Percentiles rank a stretch among this genome's conserved stretches.
Evolutionary conservation across 2,113 vertebrate genomes (phyloP).

Genomic region (Corvus cornix): DNA sequence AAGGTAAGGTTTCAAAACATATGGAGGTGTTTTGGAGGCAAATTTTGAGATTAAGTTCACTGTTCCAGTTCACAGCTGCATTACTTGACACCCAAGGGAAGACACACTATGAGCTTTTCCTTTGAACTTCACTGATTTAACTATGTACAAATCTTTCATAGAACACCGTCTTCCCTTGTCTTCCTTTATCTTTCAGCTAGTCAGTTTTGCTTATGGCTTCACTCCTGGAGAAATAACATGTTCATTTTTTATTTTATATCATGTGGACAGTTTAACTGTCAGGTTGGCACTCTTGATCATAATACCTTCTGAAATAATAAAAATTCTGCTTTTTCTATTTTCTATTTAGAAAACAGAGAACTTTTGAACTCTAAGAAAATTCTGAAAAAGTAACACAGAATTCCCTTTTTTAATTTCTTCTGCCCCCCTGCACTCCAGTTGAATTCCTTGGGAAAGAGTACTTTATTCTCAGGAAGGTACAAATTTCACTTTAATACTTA

Average conservation of each 20-base stretch:
- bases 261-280: not conserved
- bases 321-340: not conserved
- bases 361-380: not conserved
- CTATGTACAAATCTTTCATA: not conserved
- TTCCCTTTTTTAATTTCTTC: not conserved
- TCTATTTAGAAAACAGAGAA: not conserved
- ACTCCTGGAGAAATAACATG: not conserved
- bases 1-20: not conserved
- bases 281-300: not conserved
- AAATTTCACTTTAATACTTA: not conserved
- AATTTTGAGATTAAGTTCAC: not conserved
- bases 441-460: not conserved
- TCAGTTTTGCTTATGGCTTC: not conserved
- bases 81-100: not conserved
- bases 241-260: not conserved
- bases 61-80: not conserved
- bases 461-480: not conserved
- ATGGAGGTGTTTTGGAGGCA: not conserved
- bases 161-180: not conserved
- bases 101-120: not conserved
- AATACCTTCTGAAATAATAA: not conserved
- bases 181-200: not conserved
- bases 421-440: not conserved
- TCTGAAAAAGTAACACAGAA: not conserved
- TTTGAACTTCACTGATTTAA: not conserved